Percentiles rank a stretch among this genome's conserved stretches.
These are phyloP conservation scores for Coleophora deauratella DNA, from an alignment of 2,888 invertebrate species.

Conservation along the genomic window DNA sequence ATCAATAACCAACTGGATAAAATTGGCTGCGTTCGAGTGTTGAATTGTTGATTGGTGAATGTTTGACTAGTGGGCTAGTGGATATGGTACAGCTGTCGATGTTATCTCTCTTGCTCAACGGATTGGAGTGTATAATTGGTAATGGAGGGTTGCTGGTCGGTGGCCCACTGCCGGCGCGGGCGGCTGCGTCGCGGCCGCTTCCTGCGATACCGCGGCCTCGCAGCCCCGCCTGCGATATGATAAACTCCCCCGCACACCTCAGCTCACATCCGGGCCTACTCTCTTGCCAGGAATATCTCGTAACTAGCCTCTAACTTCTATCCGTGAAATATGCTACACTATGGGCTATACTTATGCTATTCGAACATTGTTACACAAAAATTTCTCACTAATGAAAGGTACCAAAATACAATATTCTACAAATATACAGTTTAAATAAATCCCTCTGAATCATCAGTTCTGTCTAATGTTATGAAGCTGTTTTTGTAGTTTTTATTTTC, in stretches of 20 bases:
- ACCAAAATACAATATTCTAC: too few relatives aligned
- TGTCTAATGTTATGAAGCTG: too few relatives aligned
- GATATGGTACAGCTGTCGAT: not conserved
- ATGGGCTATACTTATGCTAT: not conserved
- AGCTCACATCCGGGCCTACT: slow-evolving; percentile 21
- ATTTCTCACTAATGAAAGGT: too few relatives aligned
- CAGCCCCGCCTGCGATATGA: slow-evolving; percentile 15
- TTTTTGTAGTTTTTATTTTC: too few relatives aligned
- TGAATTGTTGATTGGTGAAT: slow-evolving; percentile 4
- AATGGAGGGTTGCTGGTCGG: not conserved
- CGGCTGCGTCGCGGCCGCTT: slow-evolving; percentile 36
- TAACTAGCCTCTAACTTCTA: slow-evolving; percentile 5
- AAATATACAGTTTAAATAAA: too few relatives aligned
- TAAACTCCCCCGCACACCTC: slow-evolving; percentile 29
- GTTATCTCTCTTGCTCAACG: too few relatives aligned
- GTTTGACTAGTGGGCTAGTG: not conserved
- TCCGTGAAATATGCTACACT: not conserved
- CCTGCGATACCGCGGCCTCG: slow-evolving; percentile 43
- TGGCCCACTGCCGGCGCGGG: slow-evolving; percentile 1
- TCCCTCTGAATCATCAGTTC: too few relatives aligned
- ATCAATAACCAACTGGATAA: slow-evolving; percentile 6
- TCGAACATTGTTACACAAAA: too few relatives aligned
- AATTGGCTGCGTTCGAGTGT: slow-evolving; percentile 8
- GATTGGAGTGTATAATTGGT: too few relatives aligned
- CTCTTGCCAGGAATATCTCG: slow-evolving; percentile 6